Evolutionary conservation across 35 echinoderm and acorn worm genomes (phyloP), one percentile per base, ranked within the genome.

Genomic region (Ptychodera flava): DNA sequence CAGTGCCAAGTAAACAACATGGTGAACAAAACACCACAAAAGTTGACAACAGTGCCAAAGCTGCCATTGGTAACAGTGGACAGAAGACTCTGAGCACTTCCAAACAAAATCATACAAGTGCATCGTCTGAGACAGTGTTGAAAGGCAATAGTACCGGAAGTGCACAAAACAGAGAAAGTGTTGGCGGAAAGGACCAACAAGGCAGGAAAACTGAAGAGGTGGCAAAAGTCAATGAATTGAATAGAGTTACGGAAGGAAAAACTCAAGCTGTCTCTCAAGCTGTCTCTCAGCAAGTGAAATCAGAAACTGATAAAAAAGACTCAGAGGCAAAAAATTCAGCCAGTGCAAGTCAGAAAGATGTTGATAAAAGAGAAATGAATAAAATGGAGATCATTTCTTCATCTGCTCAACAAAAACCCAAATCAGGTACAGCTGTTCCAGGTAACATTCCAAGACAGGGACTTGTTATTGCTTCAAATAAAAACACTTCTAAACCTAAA

Each of bases 71-170:
- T n/a, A n/a, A n/a, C n/a, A 6, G 6, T 12, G 6, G 6, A 6
- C 6, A 64, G 45, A 22, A 64, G 22, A 22, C 22, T 6, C 22
- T 64, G 45, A 12, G 6, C 45, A 64, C 45, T 12, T 64, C 45
- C 22, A 64, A 64, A 64, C 45, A 64, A 64, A n/a, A n/a, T n/a
- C n/a, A n/a, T n/a, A n/a, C n/a, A n/a, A 81, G 80, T 28, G 33
- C 80, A 0, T 81, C 80, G 16, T 81, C 80, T 32, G 33, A 31
- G 35, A 31, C 80, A 33, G 31, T 34, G 35, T 34, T 31, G 15
- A 81, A 81, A 81, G 31, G 80, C 33, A 81, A 34, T 34, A 81
- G 35, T 34, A 81, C 80, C 2, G 31, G 31, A 81, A 32, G n/a
- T 34, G 80, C 80, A 81, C 31, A 31, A 81, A 81, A 81, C 15